Evolutionary conservation across 1,140 invertebrate species (phyloP), one percentile per base, ranked within the genome.

Genomic region (Microplitis mediator): DNA sequence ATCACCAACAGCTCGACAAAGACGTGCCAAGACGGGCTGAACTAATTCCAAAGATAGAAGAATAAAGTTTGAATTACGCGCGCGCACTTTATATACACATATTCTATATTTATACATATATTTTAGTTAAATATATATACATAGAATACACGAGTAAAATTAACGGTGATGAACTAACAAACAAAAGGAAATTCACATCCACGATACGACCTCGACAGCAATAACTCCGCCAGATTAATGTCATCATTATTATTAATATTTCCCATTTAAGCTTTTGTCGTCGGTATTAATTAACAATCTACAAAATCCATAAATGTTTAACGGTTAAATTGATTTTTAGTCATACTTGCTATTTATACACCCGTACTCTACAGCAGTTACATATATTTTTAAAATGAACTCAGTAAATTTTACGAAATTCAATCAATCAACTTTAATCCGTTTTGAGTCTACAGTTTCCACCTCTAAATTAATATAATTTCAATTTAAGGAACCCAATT

Each of bases 1-100:
- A 87, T 87, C 85, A 86, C 84, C 85, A 85, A 84, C 83, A 86
- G 81, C 84, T 81, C 84, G 84, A 87, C 86, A 86, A 87, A 87
- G 85, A 87, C 83, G 85, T 85, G 84, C 83, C 86, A 86, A 86
- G 84, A 84, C 80, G 83, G 39, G 82, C 84, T 85, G 81, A 86
- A 87, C 84, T 86, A 86, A 87, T 87, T 87, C 83, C 80, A 79
- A 85, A 87, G 84, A 86, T 87, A 85, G 83, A 45, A 45, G 39
- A 86, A 87, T 87, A 82, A 87, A 87, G 84, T 86, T 86, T 77
- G 78, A 71, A 76, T 76, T 77, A 78, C 77, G 77, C 75, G 66
- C 71, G 39, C 39, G 8, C 39, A 45, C 39, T 45, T 45, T 45
- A 45, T 45, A 45, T 6, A 45, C 39, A 45, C 39, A 45, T 45